A percentile compares a stretch with the other conserved stretches of the same genome.
These are phyloP conservation scores for Procapra przewalskii DNA, from an alignment of 2,113 vertebrate species.

Conservation along the genomic window DNA sequence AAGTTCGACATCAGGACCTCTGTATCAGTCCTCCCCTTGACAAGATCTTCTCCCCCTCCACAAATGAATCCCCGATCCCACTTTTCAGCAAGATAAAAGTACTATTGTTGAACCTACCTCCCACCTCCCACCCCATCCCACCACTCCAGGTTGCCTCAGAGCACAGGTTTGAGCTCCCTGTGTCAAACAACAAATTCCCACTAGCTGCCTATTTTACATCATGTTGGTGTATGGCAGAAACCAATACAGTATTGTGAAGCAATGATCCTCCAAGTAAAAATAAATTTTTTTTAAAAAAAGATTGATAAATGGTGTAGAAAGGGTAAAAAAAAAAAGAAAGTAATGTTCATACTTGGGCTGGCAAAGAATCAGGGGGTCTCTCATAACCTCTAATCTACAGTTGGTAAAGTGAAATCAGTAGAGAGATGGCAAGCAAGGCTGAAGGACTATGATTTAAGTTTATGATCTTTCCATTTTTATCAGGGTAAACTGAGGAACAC, in stretches of 20 bases:
- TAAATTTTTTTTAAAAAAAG: background rate
- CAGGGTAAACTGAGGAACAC: constrained; percentile 38
- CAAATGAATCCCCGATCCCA: constrained; percentile 9
- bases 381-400: background rate
- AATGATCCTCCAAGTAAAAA: background rate
- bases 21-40: background rate
- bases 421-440: constrained; percentile 35
- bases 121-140: background rate
- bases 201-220: background rate
- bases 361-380: background rate
- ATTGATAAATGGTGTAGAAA: background rate
- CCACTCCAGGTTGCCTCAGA: background rate
- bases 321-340: background rate
- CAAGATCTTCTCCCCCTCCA: background rate
- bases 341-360: background rate
- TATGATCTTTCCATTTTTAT: constrained; percentile 48
- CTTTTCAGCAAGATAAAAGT: background rate
- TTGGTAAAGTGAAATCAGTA: constrained; percentile 30
- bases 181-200: background rate
- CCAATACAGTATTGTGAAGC: background rate
- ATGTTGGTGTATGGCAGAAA: background rate
- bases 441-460: constrained; percentile 39
- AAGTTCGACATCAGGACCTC: background rate
- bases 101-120: background rate
- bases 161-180: background rate